A percentile compares a stretch with the other conserved stretches of the same genome.
phyloP scores from a whole-genome alignment of 2,797 vertebrate species.

The Acrossocheilus wenchowensis region DNA sequence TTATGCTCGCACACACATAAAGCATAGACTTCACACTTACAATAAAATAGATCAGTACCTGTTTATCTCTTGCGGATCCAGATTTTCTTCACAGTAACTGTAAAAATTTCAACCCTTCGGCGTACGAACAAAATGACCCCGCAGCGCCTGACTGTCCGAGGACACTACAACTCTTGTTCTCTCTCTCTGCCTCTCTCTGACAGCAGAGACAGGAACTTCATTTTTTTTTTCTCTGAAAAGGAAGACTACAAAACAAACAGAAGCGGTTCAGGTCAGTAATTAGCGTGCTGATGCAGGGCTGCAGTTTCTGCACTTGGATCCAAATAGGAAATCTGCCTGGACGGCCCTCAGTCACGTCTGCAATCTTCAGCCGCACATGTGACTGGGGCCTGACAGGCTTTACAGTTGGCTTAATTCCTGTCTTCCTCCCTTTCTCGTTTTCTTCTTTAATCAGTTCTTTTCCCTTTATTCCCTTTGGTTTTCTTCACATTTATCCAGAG shows the following conservation, averaged over 20 bases:
- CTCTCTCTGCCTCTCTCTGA: slow-evolving; percentile 48
- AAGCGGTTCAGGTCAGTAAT: slow-evolving; percentile 77
- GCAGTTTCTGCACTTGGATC: slow-evolving; percentile 53
- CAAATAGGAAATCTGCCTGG: slow-evolving; percentile 65
- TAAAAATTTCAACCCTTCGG: slow-evolving; percentile 29
- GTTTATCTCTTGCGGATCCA: slow-evolving; percentile 30
- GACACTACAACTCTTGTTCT: slow-evolving; percentile 61
- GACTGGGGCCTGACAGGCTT: slow-evolving; percentile 49
- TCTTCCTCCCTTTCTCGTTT: slow-evolving; percentile 22
- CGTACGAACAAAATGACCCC: slow-evolving; percentile 32
- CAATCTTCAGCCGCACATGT: slow-evolving; percentile 57
- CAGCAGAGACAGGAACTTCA: slow-evolving; percentile 73
- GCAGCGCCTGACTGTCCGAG: slow-evolving; percentile 45
- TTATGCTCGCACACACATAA: slow-evolving; percentile 26
- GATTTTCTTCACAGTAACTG: slow-evolving; percentile 21
- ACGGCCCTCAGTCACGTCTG: slow-evolving; percentile 58
- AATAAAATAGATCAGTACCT: slow-evolving; percentile 52
- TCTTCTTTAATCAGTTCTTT: slow-evolving; percentile 25
- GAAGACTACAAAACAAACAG: slow-evolving; percentile 79
- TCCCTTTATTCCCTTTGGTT: slow-evolving; percentile 8
- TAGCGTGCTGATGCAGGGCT: slow-evolving; percentile 72
- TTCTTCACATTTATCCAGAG: background rate
- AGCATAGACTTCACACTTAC: background rate
- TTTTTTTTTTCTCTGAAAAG: slow-evolving; percentile 78
- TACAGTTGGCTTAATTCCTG: slow-evolving; percentile 39